These are phyloP conservation scores for Mus caroli DNA, from an alignment of 2,797 vertebrate genomes.

Conservation along the genomic window DNA sequence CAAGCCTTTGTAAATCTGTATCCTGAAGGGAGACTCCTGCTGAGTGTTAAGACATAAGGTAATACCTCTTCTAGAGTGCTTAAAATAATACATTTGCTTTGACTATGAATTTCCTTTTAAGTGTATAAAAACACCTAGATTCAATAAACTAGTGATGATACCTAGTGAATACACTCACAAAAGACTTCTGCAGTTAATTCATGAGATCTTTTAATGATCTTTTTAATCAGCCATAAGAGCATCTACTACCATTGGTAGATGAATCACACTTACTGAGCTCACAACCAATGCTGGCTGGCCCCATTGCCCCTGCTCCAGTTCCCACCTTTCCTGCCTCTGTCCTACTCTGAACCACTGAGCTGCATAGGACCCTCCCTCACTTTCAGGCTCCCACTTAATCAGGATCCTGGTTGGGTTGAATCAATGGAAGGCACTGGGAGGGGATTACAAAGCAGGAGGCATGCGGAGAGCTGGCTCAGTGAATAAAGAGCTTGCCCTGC, in stretches of 20 bases:
- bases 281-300: background rate
- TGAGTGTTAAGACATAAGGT: background rate
- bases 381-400: background rate
- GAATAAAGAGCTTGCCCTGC: background rate
- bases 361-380: background rate
- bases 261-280: background rate
- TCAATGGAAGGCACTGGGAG: background rate
- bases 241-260: background rate
- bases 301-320: background rate
- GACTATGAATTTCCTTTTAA: background rate
- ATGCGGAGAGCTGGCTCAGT: background rate
- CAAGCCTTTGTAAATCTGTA: background rate
- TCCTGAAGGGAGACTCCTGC: background rate
- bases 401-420: background rate
- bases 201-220: background rate
- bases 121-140: slow-evolving; percentile 10
- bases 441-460: background rate
- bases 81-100: background rate
- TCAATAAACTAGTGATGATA: background rate
- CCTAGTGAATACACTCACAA: background rate
- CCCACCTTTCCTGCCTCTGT: background rate
- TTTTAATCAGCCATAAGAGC: background rate
- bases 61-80: background rate
- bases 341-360: background rate
- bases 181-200: background rate